phyloP scores from a whole-genome alignment of 2,113 vertebrate species.

The Rattus rattus region DNA sequence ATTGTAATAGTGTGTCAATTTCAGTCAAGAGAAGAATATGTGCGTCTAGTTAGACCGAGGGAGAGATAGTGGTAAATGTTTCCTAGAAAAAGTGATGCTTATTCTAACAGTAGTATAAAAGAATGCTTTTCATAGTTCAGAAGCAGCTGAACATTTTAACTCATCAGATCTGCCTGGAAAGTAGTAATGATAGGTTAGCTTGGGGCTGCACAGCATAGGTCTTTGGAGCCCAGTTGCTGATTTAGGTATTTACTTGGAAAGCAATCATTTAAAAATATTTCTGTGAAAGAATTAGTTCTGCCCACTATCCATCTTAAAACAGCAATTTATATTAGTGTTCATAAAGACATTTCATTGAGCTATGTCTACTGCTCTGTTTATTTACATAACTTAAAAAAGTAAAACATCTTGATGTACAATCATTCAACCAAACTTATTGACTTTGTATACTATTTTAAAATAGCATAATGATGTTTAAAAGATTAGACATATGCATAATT shows the following conservation, averaged over 20 bases:
- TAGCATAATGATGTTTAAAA: slow-evolving; percentile 18
- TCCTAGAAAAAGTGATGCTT: not conserved
- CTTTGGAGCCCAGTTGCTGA: not conserved
- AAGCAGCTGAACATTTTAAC: not conserved
- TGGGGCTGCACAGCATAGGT: not conserved
- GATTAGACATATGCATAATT: slow-evolving; percentile 1
- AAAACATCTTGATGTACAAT: slow-evolving; percentile 2
- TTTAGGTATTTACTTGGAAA: slow-evolving; percentile 1
- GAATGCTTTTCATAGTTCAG: not conserved
- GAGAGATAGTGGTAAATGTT: not conserved
- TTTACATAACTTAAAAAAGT: not conserved
- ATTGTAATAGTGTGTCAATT: slow-evolving; percentile 27
- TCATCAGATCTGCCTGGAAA: slow-evolving; percentile 30
- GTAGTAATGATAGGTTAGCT: not conserved
- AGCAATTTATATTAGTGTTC: not conserved
- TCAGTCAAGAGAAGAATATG: not conserved
- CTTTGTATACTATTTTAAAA: slow-evolving; percentile 6
- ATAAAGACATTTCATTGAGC: not conserved
- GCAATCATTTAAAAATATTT: slow-evolving; percentile 15
- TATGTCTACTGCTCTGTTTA: not conserved
- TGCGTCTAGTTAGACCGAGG: not conserved
- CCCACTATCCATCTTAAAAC: not conserved
- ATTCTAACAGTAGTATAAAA: not conserved
- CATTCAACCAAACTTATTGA: slow-evolving; percentile 24
- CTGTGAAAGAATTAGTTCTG: not conserved